phyloP scores from a whole-genome alignment of 2,888 invertebrate genomes.

The Oscheius onirici region DNA sequence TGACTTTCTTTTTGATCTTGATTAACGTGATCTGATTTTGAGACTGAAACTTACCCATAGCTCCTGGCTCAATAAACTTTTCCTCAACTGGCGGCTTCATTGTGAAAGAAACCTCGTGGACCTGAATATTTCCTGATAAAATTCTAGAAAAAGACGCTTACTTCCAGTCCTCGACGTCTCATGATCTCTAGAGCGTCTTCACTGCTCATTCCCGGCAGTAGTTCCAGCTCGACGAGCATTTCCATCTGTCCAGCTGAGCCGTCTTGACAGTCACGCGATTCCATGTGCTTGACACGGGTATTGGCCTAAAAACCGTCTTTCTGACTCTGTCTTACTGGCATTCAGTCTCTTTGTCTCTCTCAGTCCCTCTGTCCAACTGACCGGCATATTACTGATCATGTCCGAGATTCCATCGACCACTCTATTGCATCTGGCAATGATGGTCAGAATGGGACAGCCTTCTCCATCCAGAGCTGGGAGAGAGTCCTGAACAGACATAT shows the following conservation, averaged over 20 bases:
- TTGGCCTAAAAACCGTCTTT: conserved; percentile 35
- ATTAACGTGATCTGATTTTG: too few species aligned
- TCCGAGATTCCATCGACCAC: conserved; percentile 51
- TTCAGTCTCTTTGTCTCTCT: too few species aligned
- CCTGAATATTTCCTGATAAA: conserved; percentile 29
- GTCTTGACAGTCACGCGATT: conserved; percentile 55
- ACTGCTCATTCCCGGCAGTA: conserved; percentile 41
- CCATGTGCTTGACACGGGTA: conserved; percentile 55
- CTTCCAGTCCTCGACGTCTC: conserved; percentile 56
- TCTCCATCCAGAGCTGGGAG: conserved; percentile 58
- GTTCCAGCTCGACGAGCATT: conserved; percentile 54
- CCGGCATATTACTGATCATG: conserved; percentile 63
- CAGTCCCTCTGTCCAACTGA: conserved; percentile 27
- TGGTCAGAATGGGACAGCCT: conserved; percentile 58
- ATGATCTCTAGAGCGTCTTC: conserved; percentile 59
- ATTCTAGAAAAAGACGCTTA: not conserved
- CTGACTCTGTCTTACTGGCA: not conserved
- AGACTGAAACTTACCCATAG: conserved; percentile 56
- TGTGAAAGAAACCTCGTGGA: conserved; percentile 64
- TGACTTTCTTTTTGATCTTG: too few species aligned
- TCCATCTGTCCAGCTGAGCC: conserved; percentile 48
- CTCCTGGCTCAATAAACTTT: conserved; percentile 66
- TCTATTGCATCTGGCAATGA: conserved; percentile 61
- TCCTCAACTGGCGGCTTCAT: conserved; percentile 48
- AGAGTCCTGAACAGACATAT: conserved; percentile 3